These are phyloP conservation scores for Drosophila serrata DNA, from an alignment of 1,140 invertebrate genomes.

Conservation along the genomic window DNA sequence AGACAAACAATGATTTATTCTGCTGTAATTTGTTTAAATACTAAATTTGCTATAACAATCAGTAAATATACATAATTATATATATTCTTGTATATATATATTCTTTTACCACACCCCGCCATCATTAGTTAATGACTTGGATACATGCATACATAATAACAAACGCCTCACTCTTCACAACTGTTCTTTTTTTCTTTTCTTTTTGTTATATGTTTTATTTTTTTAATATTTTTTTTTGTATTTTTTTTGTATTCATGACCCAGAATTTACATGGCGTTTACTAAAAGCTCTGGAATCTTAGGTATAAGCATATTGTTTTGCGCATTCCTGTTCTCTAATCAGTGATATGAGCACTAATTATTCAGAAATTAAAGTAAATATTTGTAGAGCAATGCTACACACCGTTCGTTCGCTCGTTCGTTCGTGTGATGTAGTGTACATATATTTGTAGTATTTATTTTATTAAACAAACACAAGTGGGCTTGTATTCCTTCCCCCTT, in stretches of 20 bases:
- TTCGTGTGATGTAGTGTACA: constrained; percentile 28
- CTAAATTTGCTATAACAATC: constrained; percentile 54
- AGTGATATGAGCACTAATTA: constrained; percentile 56
- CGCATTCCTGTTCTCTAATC: constrained; percentile 50
- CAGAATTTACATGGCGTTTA: constrained; percentile 53
- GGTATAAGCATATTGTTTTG: constrained; percentile 54
- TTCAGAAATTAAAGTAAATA: constrained; percentile 62
- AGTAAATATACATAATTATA: constrained; percentile 36
- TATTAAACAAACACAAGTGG: constrained; percentile 36
- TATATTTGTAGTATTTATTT: constrained; percentile 13
- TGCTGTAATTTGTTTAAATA: constrained; percentile 30
- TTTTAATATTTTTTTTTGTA: not conserved
- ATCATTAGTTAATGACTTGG: constrained; percentile 38
- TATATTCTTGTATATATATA: constrained; percentile 20
- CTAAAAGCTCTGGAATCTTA: constrained; percentile 57
- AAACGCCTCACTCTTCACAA: constrained; percentile 44
- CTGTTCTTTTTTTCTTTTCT: constrained; percentile 5
- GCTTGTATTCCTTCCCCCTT: constrained; percentile 8
- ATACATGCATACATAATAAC: constrained; percentile 45
- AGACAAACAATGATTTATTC: constrained; percentile 50
- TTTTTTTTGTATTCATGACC: constrained; percentile 28
- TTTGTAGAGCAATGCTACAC: constrained; percentile 47
- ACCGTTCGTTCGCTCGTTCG: constrained; percentile 9
- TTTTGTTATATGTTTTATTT: not conserved
- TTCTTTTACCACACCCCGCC: constrained; percentile 7